Conservation (phyloP, 2,113 vertebrate species). For the Rutilus rutilus region DNA sequence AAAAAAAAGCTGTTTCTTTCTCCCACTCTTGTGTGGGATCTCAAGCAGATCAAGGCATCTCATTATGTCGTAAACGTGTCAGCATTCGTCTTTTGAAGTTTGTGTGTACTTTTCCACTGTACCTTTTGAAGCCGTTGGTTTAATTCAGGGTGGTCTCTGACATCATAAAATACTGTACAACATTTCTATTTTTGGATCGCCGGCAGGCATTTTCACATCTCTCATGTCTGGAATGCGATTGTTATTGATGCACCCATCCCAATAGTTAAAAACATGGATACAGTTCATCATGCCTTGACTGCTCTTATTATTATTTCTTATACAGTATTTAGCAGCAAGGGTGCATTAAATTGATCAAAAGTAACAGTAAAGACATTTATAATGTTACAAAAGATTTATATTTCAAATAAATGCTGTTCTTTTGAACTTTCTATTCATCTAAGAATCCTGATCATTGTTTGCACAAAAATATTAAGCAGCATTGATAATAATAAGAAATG, state of each 20-base stretch:
- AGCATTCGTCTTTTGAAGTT: conserved; percentile 39
- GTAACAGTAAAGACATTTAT: neutral
- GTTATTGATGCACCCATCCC: neutral
- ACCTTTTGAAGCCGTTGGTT: conserved; percentile 20
- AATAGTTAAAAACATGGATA: conserved; percentile 15
- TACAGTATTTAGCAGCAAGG: neutral
- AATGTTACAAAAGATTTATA: neutral
- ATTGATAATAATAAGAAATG: too few species aligned
- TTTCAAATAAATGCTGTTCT: too few species aligned
- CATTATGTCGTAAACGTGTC: conserved; percentile 52
- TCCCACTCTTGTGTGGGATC: conserved; percentile 40
- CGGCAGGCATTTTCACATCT: conserved; percentile 1
- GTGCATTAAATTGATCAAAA: neutral
- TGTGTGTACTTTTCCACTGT: conserved; percentile 40
- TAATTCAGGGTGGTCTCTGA: conserved; percentile 47
- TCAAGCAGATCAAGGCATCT: conserved; percentile 23
- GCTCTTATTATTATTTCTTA: neutral
- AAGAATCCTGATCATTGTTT: too few species aligned
- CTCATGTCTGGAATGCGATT: neutral
- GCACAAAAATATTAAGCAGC: too few species aligned
- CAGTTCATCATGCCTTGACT: neutral
- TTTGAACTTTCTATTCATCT: too few species aligned
- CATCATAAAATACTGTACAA: conserved; percentile 39
- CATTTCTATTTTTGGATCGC: conserved; percentile 40
- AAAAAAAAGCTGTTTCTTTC: conserved; percentile 8